Evolutionary conservation across 1,140 invertebrate species (phyloP), one percentile per base, ranked within the genome.

Genomic region (Telenomus remus): DNA sequence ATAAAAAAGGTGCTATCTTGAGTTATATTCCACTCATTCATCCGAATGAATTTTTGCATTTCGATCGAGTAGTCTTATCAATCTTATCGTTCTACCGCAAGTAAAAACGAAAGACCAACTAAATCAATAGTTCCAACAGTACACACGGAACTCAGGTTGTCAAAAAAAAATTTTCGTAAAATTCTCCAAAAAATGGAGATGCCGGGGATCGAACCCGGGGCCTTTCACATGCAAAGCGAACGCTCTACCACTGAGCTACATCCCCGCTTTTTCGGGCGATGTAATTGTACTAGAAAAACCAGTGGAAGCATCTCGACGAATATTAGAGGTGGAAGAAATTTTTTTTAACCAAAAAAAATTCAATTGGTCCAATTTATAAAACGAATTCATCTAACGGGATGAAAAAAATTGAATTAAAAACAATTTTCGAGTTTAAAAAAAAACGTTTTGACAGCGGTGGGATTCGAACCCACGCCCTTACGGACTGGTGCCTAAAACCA

Each of bases 171-270:
- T 13, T 13, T 13, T 12, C 13, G 12, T 13, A 44, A 44, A 13
- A 27, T 27, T 27, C 19, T 7, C 8, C 43, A 85, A 86, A 85
- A 83, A 70, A 54, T 91, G 90, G 90, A 91, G 90, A 89, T 91
- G 90, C 91, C 88, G 91, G 91, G 91, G 90, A 91, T 92, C 89
- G 91, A 92, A 92, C 91, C 91, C 91, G 89, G 91, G 91, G 88
- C 91, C 91, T 92, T 91, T 91, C 91, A 90, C 91, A 92, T 92
- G 91, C 91, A 91, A 92, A 92, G 91, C 91, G 91, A 91, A 91
- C 91, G 91, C 91, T 87, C 85, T 86, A 86, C 86, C 86, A 87
- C 86, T 87, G 85, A 86, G 85, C 85, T 87, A 87, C 85, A 87
- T 86, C 85, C 85, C 85, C 85, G 19, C 19, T 27, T 6, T 39